Conservation (phyloP, 2,113 vertebrate genomes). For the Poeciliopsis occidentalis region DNA sequence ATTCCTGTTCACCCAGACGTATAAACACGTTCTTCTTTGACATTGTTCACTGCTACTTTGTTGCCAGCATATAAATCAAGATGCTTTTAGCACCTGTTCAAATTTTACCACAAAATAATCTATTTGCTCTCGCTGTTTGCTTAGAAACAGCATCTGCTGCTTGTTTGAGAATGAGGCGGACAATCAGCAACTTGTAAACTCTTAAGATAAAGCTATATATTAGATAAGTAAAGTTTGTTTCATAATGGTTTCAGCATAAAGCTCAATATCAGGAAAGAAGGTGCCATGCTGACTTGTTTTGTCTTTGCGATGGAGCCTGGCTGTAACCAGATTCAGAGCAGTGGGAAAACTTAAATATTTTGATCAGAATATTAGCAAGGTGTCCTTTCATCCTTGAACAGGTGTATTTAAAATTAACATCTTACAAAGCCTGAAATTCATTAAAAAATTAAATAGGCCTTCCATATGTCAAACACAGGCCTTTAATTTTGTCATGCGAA, state of each 20-base stretch:
- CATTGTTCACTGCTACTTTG: no score
- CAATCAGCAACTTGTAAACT: neutral
- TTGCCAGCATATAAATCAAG: no score
- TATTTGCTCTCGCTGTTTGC: neutral
- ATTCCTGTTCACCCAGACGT: no score
- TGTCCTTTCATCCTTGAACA: no score
- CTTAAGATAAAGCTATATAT: neutral
- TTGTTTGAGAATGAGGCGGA: neutral
- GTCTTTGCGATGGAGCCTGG: neutral
- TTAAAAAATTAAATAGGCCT: no score
- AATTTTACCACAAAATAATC: no score
- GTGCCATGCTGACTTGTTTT: neutral
- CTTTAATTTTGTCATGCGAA: no score
- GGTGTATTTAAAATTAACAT: no score
- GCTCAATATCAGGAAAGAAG: neutral
- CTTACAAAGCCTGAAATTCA: no score
- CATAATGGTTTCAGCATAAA: neutral
- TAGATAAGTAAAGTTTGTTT: neutral
- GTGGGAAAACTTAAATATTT: neutral
- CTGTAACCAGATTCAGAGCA: neutral
- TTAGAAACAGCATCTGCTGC: neutral
- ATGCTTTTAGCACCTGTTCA: neutral
- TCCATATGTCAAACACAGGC: no score
- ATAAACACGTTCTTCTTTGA: no score
- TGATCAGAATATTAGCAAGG: neutral